A percentile compares a stretch with the other conserved stretches of the same genome.
Conservation (phyloP, 1,140 invertebrate species). For the Drosophila kanapiae region DNA sequence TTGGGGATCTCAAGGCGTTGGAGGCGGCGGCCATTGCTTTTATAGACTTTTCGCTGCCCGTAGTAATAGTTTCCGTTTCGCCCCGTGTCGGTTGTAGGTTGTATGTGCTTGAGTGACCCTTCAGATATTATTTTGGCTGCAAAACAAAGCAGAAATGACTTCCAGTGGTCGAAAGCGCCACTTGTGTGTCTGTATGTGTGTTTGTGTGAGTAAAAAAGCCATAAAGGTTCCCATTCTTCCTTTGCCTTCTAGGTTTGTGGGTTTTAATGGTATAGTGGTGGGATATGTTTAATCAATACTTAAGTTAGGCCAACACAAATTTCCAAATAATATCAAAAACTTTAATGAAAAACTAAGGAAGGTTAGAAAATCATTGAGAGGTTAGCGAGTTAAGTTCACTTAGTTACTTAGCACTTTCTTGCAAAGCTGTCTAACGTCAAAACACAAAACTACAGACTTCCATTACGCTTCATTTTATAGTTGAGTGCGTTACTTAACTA, state of each 20-base stretch:
- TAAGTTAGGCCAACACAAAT: constrained; percentile 4
- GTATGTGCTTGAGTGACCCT: constrained; percentile 41
- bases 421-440: too few relatives aligned
- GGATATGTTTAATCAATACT: constrained; percentile 32
- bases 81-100: constrained; percentile 11
- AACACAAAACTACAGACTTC: not conserved
- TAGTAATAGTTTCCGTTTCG: constrained; percentile 53
- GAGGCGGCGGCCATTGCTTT: constrained; percentile 66
- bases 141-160: constrained; percentile 52
- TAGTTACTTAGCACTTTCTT: too few relatives aligned
- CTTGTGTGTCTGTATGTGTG: too few relatives aligned
- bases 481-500: constrained; percentile 7
- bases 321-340: not conserved
- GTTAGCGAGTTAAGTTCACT: not conserved
- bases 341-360: not conserved
- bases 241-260: not conserved
- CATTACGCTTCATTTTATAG: constrained; percentile 4
- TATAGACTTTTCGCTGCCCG: constrained; percentile 68
- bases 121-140: constrained; percentile 61
- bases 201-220: constrained; percentile 33
- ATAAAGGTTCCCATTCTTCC: constrained; percentile 27
- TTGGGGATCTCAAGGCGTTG: constrained; percentile 25
- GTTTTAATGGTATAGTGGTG: not conserved
- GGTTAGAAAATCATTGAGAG: not conserved
- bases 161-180: constrained; percentile 17